phyloP scores from a whole-genome alignment of 1,140 invertebrate genomes.

The Zaprionus ghesquierei region DNA sequence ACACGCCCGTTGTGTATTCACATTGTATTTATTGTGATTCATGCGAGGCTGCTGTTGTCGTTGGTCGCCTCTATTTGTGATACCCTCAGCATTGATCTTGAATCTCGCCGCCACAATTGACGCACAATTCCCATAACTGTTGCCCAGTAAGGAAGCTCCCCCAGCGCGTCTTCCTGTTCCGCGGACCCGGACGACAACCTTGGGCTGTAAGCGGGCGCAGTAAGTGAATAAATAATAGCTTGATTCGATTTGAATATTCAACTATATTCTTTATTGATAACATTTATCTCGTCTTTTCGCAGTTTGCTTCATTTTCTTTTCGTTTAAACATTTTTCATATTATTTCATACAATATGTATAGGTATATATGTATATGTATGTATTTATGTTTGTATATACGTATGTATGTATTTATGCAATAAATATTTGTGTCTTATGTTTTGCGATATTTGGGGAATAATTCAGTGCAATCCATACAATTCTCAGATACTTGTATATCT shows the following conservation, averaged over 20 bases:
- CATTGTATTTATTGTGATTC: constrained; percentile 70
- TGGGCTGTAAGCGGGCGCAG: constrained; percentile 19
- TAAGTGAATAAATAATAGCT: constrained; percentile 19
- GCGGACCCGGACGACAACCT: constrained; percentile 28
- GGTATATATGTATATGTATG: constrained; percentile 41
- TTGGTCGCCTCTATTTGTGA: constrained; percentile 22
- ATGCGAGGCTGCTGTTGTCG: constrained; percentile 22
- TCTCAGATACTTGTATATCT: constrained; percentile 8
- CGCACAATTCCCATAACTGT: constrained; percentile 15
- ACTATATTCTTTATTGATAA: constrained; percentile 82
- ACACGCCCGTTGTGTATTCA: background rate
- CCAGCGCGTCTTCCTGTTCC: constrained; percentile 56
- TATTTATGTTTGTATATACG: constrained; percentile 32
- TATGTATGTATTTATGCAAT: constrained; percentile 64
- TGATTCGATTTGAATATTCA: constrained; percentile 63
- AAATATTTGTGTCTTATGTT: constrained; percentile 54
- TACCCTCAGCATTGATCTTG: constrained; percentile 71
- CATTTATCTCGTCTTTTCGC: constrained; percentile 58
- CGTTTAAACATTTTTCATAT: constrained; percentile 68
- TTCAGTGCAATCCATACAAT: constrained; percentile 48
- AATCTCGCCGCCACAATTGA: constrained; percentile 66
- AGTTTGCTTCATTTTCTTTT: constrained; percentile 30
- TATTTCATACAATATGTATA: constrained; percentile 55
- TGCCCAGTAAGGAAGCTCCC: constrained; percentile 20
- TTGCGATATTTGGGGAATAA: constrained; percentile 38